These are phyloP conservation scores for Chrysemys picta DNA, from an alignment of 2,113 vertebrate species.

Conservation along the genomic window DNA sequence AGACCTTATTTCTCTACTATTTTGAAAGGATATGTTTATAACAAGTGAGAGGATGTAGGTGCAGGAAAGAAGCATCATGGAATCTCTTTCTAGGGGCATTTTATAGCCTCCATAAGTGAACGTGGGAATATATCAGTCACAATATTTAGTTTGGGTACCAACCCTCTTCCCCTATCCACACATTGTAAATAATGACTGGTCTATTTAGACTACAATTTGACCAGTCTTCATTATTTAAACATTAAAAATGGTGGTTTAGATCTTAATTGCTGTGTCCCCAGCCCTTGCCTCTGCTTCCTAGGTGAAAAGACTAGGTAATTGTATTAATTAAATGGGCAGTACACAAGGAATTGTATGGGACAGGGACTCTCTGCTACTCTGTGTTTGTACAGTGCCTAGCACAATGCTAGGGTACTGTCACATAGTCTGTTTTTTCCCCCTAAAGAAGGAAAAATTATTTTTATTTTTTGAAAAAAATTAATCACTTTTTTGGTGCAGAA, in stretches of 20 bases:
- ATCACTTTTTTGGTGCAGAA: neutral
- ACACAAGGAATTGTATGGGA: neutral
- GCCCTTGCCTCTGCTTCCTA: neutral
- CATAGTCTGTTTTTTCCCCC: neutral
- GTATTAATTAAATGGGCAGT: neutral
- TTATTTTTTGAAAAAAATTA: neutral
- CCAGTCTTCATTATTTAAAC: neutral
- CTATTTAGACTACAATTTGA: neutral
- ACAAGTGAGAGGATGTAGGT: neutral
- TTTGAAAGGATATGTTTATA: neutral
- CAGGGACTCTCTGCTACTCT: neutral
- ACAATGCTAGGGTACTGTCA: neutral
- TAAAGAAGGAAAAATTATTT: neutral
- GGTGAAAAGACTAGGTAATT: neutral
- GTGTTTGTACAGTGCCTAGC: neutral
- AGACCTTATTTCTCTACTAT: neutral
- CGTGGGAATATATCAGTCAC: neutral
- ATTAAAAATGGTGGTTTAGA: neutral
- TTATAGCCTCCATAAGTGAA: neutral
- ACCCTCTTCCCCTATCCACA: neutral
- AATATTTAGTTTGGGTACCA: neutral
- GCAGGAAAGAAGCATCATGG: neutral
- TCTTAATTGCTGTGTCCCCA: neutral
- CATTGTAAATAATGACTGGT: neutral
- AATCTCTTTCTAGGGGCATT: neutral